phyloP scores from a whole-genome alignment of 2,113 vertebrate genomes.

The Ceyx cyanopectus region DNA sequence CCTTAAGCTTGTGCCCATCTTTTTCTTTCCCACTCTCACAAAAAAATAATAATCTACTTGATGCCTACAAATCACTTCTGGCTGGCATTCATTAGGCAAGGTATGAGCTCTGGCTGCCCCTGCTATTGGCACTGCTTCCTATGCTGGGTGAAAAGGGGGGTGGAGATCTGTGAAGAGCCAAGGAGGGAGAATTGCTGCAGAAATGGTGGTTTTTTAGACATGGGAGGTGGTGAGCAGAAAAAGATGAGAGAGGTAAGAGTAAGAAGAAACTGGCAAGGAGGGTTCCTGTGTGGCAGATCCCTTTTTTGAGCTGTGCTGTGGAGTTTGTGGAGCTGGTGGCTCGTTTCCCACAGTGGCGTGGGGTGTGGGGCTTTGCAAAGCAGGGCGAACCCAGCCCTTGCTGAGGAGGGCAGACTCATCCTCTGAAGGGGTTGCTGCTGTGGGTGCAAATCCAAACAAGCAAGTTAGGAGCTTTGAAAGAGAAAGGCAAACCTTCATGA shows the following conservation, averaged over 20 bases:
- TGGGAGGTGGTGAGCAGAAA: not conserved
- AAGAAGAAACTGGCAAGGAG: accelerated
- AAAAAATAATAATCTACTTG: constrained; percentile 57
- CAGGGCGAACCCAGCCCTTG: not conserved
- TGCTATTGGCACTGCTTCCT: not conserved
- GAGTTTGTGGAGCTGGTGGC: not conserved
- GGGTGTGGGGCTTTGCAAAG: not conserved
- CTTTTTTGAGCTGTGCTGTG: not conserved
- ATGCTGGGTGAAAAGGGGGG: not conserved
- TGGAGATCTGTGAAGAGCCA: not conserved
- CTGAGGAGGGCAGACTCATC: accelerated
- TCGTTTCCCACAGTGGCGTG: accelerated
- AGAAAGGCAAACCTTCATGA: not conserved
- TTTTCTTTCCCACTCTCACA: constrained; percentile 30
- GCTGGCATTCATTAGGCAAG: constrained; percentile 41
- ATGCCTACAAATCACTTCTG: constrained; percentile 62
- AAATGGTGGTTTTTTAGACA: not conserved
- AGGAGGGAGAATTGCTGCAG: not conserved
- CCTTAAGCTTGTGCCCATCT: constrained; percentile 49
- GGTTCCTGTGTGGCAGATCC: not conserved
- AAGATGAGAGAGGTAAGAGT: not conserved
- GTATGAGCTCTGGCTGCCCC: constrained; percentile 56
- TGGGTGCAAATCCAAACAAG: not conserved
- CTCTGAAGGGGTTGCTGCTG: not conserved
- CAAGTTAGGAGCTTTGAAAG: not conserved